These are phyloP conservation scores for Endotricha flammealis DNA, from an alignment of 2,888 invertebrate species.

Conservation along the genomic window DNA sequence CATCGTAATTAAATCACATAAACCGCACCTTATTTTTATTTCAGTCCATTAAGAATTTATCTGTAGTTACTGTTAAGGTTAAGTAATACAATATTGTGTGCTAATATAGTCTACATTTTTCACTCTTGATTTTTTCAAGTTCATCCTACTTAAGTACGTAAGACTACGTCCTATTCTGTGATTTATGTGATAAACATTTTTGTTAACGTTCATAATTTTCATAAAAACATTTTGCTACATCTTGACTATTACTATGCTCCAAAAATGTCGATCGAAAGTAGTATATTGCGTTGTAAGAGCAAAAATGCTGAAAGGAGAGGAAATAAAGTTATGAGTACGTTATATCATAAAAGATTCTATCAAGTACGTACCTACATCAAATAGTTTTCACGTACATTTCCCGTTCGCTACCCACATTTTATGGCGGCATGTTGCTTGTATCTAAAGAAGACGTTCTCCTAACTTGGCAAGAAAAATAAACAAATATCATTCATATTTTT, in stretches of 20 bases:
- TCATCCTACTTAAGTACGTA: too few species aligned
- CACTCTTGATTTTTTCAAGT: too few species aligned
- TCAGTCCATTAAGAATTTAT: neutral
- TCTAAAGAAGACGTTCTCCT: slow-evolving; percentile 5
- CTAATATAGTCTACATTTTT: too few species aligned
- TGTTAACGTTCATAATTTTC: too few species aligned
- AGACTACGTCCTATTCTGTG: too few species aligned
- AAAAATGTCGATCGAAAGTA: neutral
- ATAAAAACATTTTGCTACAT: neutral
- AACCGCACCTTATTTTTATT: too few species aligned
- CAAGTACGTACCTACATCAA: slow-evolving; percentile 1
- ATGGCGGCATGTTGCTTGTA: neutral
- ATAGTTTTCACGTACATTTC: slow-evolving; percentile 4
- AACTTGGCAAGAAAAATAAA: too few species aligned
- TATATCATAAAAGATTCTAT: slow-evolving; percentile 7
- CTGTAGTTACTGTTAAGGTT: neutral
- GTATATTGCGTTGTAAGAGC: slow-evolving; percentile 2
- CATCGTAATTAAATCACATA: too few species aligned
- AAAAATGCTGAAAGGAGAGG: neutral
- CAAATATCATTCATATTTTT: too few species aligned
- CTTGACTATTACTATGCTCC: neutral
- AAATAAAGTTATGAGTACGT: slow-evolving; percentile 3
- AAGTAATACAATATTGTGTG: too few species aligned
- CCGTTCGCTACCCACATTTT: slow-evolving; percentile 3
- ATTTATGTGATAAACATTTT: too few species aligned